These are phyloP conservation scores for Chrysolina haemoptera DNA, from an alignment of 2,888 invertebrate genomes.

Conservation along the genomic window DNA sequence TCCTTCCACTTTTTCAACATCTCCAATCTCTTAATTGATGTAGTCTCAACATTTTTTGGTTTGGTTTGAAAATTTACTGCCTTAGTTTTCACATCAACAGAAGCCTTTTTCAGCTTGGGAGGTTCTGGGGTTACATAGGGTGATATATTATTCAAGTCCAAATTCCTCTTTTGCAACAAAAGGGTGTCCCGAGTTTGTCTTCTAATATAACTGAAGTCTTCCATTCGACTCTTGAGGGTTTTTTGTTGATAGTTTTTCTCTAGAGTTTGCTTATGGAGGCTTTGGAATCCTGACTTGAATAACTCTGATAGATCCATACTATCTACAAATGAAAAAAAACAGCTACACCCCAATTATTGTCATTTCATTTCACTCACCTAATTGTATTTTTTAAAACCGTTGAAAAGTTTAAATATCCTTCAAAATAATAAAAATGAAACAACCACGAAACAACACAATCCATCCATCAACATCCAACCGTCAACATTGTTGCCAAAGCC, in stretches of 20 bases:
- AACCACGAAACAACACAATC: too few relatives aligned
- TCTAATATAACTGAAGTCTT: constrained; percentile 36
- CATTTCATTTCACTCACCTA: neutral
- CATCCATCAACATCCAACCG: too few relatives aligned
- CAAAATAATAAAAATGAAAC: neutral
- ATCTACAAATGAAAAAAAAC: constrained; percentile 6
- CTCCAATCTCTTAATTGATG: constrained; percentile 52
- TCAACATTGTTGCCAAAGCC: too few relatives aligned
- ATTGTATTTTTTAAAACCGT: neutral
- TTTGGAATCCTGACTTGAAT: constrained; percentile 43
- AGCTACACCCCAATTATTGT: neutral
- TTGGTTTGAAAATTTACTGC: neutral
- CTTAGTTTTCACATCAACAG: neutral
- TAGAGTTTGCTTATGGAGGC: constrained; percentile 40
- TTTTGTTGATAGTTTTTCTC: constrained; percentile 47
- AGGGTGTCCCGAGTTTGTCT: constrained; percentile 47
- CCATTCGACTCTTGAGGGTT: constrained; percentile 37
- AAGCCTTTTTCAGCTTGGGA: constrained; percentile 22
- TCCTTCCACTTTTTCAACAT: constrained; percentile 61
- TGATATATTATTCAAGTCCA: constrained; percentile 45
- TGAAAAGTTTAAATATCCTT: neutral
- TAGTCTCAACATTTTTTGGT: constrained; percentile 7
- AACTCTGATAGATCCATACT: constrained; percentile 45
- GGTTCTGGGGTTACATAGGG: constrained; percentile 42
- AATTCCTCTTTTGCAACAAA: constrained; percentile 45